Percentiles rank a stretch among this genome's conserved stretches.
Conservation (phyloP, 2,888 invertebrate species). For the Omphaloscelis lunosa region DNA sequence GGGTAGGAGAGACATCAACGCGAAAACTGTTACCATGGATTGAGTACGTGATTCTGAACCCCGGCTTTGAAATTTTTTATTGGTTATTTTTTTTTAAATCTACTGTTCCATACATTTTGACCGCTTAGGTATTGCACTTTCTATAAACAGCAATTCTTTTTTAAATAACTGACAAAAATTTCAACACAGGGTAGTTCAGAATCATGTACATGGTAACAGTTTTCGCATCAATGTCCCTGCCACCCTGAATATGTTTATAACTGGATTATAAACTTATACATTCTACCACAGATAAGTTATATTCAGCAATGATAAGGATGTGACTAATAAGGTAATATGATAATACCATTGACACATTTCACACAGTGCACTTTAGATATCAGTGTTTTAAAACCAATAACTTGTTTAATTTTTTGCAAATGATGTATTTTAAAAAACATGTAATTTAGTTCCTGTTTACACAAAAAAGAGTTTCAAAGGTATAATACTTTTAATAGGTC, state of each 20-base stretch:
- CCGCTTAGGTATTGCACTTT: no score
- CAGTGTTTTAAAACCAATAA: constrained; percentile 6
- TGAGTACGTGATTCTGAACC: no score
- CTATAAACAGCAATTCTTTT: no score
- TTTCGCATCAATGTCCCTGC: no score
- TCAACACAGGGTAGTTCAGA: no score
- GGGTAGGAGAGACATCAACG: no score
- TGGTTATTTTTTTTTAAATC: no score
- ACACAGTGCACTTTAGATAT: constrained; percentile 1
- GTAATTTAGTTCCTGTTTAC: constrained; percentile 7
- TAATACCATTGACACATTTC: constrained; percentile 1
- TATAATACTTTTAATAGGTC: neutral
- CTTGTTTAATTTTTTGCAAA: constrained; percentile 1
- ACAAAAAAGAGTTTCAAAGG: constrained; percentile 9
- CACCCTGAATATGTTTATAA: neutral
- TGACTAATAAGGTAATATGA: constrained; percentile 39
- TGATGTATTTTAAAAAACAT: neutral
- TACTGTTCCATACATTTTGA: no score
- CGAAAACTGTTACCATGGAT: no score
- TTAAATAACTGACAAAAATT: no score
- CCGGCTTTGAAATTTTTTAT: no score
- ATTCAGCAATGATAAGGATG: constrained; percentile 22
- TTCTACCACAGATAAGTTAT: constrained; percentile 26
- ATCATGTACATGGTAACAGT: no score
- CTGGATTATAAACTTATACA: constrained; percentile 12